Percentiles rank a stretch among this genome's conserved stretches.
Conservation (phyloP, 2,797 vertebrate genomes). For the Cyclura pinguis region DNA sequence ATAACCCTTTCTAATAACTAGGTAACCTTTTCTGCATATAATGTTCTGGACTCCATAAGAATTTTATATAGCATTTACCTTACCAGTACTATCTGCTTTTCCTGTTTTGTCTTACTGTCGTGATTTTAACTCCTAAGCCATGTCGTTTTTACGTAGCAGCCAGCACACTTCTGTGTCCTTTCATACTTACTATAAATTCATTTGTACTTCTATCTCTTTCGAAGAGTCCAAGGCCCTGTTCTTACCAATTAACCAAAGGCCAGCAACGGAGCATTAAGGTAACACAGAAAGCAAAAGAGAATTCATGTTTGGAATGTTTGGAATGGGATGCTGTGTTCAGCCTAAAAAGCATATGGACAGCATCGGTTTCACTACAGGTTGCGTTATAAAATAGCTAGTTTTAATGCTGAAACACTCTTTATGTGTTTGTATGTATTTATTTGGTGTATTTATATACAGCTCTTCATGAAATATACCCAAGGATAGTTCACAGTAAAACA, state of each 20-base stretch:
- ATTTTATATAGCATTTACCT: slow-evolving; percentile 1
- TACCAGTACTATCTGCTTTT: neutral
- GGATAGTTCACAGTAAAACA: neutral
- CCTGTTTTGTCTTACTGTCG: slow-evolving; percentile 3
- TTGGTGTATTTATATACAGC: neutral
- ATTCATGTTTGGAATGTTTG: neutral
- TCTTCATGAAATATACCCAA: neutral
- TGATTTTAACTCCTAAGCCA: neutral
- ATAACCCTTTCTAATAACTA: neutral
- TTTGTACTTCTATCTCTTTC: neutral
- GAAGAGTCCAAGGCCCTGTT: neutral
- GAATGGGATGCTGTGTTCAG: neutral
- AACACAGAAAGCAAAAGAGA: neutral
- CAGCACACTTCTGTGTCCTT: neutral
- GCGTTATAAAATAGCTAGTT: neutral
- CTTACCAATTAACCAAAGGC: neutral
- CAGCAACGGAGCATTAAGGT: neutral
- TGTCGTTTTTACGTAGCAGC: neutral
- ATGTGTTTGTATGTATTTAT: neutral
- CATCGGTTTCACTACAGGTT: neutral
- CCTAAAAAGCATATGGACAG: neutral
- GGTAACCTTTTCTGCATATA: too few species aligned
- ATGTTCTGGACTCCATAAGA: neutral
- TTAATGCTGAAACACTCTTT: neutral
- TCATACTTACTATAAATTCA: neutral